These are phyloP conservation scores for Upupa epops DNA, from an alignment of 2,113 vertebrate species.

Conservation along the genomic window DNA sequence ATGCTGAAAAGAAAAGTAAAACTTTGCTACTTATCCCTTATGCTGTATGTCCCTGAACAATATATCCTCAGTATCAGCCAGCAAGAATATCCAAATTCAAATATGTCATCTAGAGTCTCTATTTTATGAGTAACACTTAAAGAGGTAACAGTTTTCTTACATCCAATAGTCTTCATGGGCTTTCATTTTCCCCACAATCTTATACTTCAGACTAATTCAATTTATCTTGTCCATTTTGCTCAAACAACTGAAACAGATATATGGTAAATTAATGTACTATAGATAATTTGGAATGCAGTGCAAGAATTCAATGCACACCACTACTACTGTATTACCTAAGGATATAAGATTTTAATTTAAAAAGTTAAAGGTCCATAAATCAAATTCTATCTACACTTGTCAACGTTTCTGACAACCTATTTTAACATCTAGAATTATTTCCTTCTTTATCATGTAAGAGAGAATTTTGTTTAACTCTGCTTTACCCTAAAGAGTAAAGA, in stretches of 20 bases:
- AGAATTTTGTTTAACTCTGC: constrained; percentile 62
- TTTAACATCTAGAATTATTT: constrained; percentile 78
- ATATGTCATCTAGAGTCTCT: neutral
- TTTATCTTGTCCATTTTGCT: constrained; percentile 75
- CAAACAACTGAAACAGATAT: constrained; percentile 70
- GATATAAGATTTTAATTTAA: constrained; percentile 78
- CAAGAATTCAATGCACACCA: constrained; percentile 67
- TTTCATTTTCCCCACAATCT: constrained; percentile 55
- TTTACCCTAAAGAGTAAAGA: constrained; percentile 41
- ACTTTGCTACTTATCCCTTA: neutral
- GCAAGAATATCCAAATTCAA: neutral
- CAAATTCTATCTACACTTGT: constrained; percentile 76
- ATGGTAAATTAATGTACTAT: constrained; percentile 74
- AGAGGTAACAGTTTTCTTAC: constrained; percentile 56
- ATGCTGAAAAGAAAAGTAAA: neutral
- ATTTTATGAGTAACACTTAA: neutral
- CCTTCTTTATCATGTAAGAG: constrained; percentile 67
- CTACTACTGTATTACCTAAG: constrained; percentile 65
- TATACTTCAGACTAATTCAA: constrained; percentile 75
- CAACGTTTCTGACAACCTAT: constrained; percentile 74
- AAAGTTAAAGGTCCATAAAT: constrained; percentile 77
- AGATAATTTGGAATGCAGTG: constrained; percentile 69
- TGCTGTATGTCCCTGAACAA: neutral
- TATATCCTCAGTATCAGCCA: neutral
- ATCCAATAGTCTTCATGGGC: constrained; percentile 55